Conservation (phyloP, 2,797 vertebrate species). For the Acrocephalus scirpaceus region DNA sequence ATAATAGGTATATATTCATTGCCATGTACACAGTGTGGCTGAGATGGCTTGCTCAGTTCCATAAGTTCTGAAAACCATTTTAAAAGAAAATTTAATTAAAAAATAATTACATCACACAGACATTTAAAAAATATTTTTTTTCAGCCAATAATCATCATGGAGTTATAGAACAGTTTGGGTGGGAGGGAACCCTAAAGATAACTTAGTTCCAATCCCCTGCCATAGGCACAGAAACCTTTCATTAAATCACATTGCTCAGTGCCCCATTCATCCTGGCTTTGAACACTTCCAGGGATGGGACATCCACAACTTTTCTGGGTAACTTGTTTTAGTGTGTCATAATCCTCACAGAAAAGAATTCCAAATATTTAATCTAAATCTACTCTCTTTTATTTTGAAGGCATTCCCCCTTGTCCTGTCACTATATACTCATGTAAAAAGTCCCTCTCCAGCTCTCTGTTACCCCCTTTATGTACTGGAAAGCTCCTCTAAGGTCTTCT, state of each 20-base stretch:
- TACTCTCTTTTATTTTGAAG: not conserved
- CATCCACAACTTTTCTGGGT: not conserved
- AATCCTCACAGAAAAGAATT: not conserved
- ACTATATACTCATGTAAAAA: not conserved
- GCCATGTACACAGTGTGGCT: not conserved
- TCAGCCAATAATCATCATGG: not conserved
- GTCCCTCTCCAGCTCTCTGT: not conserved
- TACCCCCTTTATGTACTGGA: not conserved
- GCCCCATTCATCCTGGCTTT: not conserved
- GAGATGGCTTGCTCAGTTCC: not conserved
- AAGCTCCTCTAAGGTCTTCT: not conserved
- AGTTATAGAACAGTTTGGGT: accelerated
- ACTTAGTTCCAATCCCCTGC: not conserved
- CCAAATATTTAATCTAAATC: not conserved
- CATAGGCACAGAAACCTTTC: accelerated
- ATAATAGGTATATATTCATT: not conserved
- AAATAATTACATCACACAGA: not conserved
- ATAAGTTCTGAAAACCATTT: not conserved
- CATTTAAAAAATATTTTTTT: not conserved
- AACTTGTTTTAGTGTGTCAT: not conserved
- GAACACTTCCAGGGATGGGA: not conserved
- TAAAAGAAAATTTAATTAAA: not conserved
- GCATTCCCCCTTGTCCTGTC: accelerated
- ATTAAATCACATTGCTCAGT: not conserved
- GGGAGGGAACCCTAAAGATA: accelerated